Evolutionary conservation across 2,113 vertebrate species (phyloP).

Genomic region (Mustelus asterias): DNA sequence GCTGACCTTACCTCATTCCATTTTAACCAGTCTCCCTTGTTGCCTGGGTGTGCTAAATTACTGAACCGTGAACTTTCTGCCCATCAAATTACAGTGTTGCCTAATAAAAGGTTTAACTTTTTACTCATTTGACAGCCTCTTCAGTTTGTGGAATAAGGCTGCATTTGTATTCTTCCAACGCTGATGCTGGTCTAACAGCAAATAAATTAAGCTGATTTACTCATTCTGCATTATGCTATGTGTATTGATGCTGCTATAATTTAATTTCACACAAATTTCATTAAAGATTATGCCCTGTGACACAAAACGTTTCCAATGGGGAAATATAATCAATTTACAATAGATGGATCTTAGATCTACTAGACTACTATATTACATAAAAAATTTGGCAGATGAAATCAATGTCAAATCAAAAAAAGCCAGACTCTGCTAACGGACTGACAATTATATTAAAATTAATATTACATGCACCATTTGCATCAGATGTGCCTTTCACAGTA

Average conservation of each 20-base stretch:
- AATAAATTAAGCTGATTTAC: conserved; percentile 81
- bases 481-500: conserved; percentile 39
- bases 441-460: conserved; percentile 56
- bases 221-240: conserved; percentile 82
- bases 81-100: conserved; percentile 76
- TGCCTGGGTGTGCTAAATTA: conserved; percentile 45
- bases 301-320: conserved; percentile 78
- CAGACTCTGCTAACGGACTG: conserved; percentile 56
- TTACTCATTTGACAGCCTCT: conserved; percentile 65
- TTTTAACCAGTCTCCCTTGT: conserved; percentile 44
- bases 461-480: conserved; percentile 47
- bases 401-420: conserved; percentile 57
- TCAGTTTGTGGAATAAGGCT: conserved; percentile 63
- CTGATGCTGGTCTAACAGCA: conserved; percentile 63
- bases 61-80: conserved; percentile 63
- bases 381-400: conserved; percentile 67
- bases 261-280: conserved; percentile 88
- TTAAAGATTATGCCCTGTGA: conserved; percentile 79
- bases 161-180: conserved; percentile 61
- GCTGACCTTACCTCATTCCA: conserved; percentile 50
- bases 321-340: conserved; percentile 79
- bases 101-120: conserved; percentile 79
- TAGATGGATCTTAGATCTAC: conserved; percentile 71
- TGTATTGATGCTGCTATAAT: conserved; percentile 81
- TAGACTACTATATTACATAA: conserved; percentile 74